phyloP scores from a whole-genome alignment of 1,140 invertebrate genomes.

The Asbolus verrucosus region DNA sequence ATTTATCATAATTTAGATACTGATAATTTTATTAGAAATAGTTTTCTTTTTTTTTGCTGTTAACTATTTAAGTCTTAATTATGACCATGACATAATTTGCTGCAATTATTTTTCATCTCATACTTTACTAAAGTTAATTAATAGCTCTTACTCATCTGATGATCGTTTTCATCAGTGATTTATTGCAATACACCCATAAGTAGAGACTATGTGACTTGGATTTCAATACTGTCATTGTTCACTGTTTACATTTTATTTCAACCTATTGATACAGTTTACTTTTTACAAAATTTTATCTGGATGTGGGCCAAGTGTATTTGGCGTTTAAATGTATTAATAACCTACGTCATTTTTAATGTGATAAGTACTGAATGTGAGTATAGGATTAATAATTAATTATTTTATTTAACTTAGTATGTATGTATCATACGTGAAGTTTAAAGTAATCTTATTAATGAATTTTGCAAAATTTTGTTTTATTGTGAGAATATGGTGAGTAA shows the following conservation, averaged over 20 bases:
- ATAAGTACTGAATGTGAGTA: slow-evolving; percentile 1
- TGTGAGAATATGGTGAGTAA: too few relatives aligned
- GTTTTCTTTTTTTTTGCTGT: too few relatives aligned
- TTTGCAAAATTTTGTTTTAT: too few relatives aligned
- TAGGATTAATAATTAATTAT: too few relatives aligned
- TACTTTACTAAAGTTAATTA: not conserved
- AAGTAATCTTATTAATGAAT: too few relatives aligned
- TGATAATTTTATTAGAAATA: too few relatives aligned
- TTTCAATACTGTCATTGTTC: not conserved
- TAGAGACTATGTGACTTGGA: not conserved
- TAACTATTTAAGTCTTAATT: too few relatives aligned
- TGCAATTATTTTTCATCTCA: too few relatives aligned
- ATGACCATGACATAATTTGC: too few relatives aligned
- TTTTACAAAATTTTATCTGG: slow-evolving; percentile 26
- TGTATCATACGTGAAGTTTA: too few relatives aligned
- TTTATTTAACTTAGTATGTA: too few relatives aligned
- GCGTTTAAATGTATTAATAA: slow-evolving; percentile 26
- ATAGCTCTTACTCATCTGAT: not conserved
- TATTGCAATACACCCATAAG: slow-evolving; percentile 18
- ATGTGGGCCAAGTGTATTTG: slow-evolving; percentile 31
- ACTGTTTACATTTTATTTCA: not conserved
- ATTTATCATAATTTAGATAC: too few relatives aligned
- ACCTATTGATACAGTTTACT: slow-evolving; percentile 8
- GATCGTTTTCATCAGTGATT: slow-evolving; percentile 1
- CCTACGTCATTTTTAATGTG: slow-evolving; percentile 21